A percentile compares a stretch with the other conserved stretches of the same genome.
Evolutionary conservation across 2,797 vertebrate genomes (phyloP).

Genomic region (Sciurus vulgaris): DNA sequence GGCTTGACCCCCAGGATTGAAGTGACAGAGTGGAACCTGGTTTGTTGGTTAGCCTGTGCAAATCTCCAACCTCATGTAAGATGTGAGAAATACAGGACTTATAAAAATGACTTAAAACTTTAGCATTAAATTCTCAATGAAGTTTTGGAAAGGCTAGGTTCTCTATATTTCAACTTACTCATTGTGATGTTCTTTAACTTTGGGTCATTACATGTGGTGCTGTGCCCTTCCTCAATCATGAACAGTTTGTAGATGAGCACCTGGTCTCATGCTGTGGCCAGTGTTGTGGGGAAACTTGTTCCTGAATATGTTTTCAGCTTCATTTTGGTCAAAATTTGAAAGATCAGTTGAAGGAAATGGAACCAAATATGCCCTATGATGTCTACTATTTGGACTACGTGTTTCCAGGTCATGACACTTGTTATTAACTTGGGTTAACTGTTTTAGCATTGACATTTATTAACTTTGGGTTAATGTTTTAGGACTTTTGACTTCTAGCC

Average conservation of each 20-base stretch:
- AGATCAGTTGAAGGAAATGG: constrained; percentile 12
- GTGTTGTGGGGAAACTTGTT: not conserved
- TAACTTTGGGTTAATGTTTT: not conserved
- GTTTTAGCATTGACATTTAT: too few relatives aligned
- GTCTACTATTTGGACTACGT: not conserved
- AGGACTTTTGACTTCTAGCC: not conserved
- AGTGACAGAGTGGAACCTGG: not conserved
- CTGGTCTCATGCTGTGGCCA: not conserved
- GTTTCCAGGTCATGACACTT: not conserved
- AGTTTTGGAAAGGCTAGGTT: not conserved
- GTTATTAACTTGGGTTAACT: too few relatives aligned
- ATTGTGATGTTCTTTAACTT: not conserved
- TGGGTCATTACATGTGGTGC: fast-evolving
- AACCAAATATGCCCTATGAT: not conserved
- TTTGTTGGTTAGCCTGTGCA: not conserved
- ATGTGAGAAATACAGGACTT: not conserved
- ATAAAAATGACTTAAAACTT: not conserved
- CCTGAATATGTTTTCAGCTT: not conserved
- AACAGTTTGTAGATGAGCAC: not conserved
- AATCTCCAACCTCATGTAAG: not conserved
- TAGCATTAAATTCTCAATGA: not conserved
- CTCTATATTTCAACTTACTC: not conserved
- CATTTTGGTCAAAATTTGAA: constrained; percentile 4
- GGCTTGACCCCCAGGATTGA: not conserved
- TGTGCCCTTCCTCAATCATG: not conserved